These are phyloP conservation scores for Hippocampus barbouri DNA, from an alignment of 2,113 vertebrate species.

Conservation along the genomic window DNA sequence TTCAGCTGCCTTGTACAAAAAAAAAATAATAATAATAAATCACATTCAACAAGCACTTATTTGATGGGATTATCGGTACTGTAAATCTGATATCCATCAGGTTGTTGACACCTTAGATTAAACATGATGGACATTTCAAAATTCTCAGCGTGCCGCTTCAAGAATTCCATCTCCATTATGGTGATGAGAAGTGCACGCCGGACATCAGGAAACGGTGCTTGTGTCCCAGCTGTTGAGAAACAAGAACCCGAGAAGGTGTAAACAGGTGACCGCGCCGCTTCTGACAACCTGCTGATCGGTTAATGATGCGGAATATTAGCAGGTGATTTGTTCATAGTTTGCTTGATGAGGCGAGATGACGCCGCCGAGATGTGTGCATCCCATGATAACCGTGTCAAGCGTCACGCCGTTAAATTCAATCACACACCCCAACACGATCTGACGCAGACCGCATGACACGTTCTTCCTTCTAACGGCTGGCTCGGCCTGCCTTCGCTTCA, in stretches of 20 bases:
- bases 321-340: constrained; percentile 58
- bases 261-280: constrained; percentile 38
- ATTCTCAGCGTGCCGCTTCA: constrained; percentile 14
- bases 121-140: not conserved
- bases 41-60: constrained; percentile 31
- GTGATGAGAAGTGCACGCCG: constrained; percentile 6
- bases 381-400: constrained; percentile 50
- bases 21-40: constrained; percentile 30
- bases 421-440: constrained; percentile 27
- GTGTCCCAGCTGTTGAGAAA: constrained; percentile 5
- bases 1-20: constrained; percentile 35
- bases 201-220: constrained; percentile 13
- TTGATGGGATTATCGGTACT: constrained; percentile 5
- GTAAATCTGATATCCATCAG: constrained; percentile 32
- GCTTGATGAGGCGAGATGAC: constrained; percentile 51
- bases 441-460: constrained; percentile 41
- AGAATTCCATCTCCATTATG: constrained; percentile 7
- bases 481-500: constrained; percentile 16
- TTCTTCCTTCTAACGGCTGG: constrained; percentile 8
- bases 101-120: constrained; percentile 10
- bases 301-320: constrained; percentile 57
- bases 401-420: constrained; percentile 52
- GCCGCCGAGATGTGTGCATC: constrained; percentile 27
- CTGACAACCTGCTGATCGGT: constrained; percentile 56
- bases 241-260: constrained; percentile 39